Base-by-base conservation (phyloP, 2,888 invertebrate species). In the Papilio demoleus region DNA sequence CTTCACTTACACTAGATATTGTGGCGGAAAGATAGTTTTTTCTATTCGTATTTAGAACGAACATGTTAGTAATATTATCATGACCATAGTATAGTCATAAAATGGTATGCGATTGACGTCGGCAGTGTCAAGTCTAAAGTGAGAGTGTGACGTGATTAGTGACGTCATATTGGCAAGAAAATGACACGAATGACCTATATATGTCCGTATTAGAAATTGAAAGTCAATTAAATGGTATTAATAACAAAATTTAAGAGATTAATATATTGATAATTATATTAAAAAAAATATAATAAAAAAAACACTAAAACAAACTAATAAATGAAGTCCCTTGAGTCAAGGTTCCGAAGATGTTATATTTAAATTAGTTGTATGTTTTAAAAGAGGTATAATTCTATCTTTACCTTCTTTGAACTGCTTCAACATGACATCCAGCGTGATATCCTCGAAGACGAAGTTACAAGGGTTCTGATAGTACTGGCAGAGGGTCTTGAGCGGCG, bases 391-490 rank as follows among this genome's bases (percentile, higher is more conserved):
- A n/a, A n/a, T n/a, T n/a, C n/a, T n/a, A n/a, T n/a, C n/a, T n/a
- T 76, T 77, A 96, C 97, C 98, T 94, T 98, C 98, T 87, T 99
- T 99, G 79, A 99, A 99, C 86, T 99, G 98, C 83, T 97, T 97
- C 82, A 99, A 95, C 96, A 99, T 98, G 62, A 97, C 94, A 81
- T 99, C 98, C 62, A 99, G 90, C 0, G 98, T 99, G 72, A 97
- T 96, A 83, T 99, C 99, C 81, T 99, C 98, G 84, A 98, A 98
- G 22, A 99, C 97, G 85, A 98, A 99, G 88, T 98, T 97, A 83
- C 98, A 97, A 0, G 97, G 96, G 92, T 99, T 99, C 88, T 99
- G 98, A 91, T 98, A 98, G 92, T 98, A 99, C 90, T 98, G 97
- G 88, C 98, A 97, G 65, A 99, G 94, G 0, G 98, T 98, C 80